Percentiles rank a stretch among this genome's conserved stretches.
phyloP scores from a whole-genome alignment of 2,113 vertebrate genomes.

The Eubucco bourcierii region DNA sequence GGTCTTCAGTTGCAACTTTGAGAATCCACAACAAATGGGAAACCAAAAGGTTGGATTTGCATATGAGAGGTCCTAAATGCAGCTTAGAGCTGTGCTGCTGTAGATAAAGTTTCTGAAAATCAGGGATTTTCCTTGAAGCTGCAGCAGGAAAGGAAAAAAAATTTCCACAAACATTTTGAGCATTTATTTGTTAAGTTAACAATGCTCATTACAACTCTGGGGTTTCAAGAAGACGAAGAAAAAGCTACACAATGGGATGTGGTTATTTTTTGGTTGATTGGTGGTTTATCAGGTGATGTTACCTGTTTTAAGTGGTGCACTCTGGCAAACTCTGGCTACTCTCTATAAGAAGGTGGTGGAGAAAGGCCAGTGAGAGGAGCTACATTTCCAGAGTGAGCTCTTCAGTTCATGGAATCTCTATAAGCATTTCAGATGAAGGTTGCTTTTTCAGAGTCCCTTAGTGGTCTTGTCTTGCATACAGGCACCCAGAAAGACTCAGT shows the following conservation, averaged over 20 bases:
- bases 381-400: background rate
- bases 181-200: background rate
- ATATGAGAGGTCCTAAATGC: no score
- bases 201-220: background rate
- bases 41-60: no score
- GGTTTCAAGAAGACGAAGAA: background rate
- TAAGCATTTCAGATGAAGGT: background rate
- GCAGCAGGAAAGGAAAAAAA: rapidly evolving
- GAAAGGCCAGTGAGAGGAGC: background rate
- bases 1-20: no score
- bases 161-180: background rate
- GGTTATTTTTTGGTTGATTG: rapidly evolving
- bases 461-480: background rate
- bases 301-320: background rate
- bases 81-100: no score
- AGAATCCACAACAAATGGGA: no score
- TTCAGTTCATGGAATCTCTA: background rate
- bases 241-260: rapidly evolving
- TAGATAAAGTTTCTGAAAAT: no score
- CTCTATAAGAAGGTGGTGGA: background rate
- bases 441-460: background rate
- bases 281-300: background rate
- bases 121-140: no score
- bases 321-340: background rate
- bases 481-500: background rate